Percentiles rank a stretch among this genome's conserved stretches.
These are phyloP conservation scores for Drosophila mulleri DNA, from an alignment of 2,888 invertebrate species.

Conservation along the genomic window DNA sequence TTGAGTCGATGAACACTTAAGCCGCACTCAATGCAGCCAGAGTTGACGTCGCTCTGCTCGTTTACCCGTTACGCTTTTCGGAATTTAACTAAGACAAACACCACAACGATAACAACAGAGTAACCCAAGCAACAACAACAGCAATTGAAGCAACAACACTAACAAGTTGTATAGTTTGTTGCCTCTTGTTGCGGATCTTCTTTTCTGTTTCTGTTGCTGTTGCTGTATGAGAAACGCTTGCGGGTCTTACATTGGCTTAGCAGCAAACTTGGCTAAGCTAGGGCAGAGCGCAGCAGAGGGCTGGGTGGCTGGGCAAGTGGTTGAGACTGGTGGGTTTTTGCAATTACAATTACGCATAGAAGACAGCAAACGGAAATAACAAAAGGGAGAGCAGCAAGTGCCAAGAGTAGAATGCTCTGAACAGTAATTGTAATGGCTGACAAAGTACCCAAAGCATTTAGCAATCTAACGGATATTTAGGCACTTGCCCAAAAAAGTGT, in stretches of 20 bases:
- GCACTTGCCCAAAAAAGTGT: slow-evolving; percentile 15
- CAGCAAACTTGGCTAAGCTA: slow-evolving; percentile 76
- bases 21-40: slow-evolving; percentile 75
- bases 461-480: slow-evolving; percentile 50
- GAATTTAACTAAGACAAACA: slow-evolving; percentile 80
- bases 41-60: slow-evolving; percentile 63
- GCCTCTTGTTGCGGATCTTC: slow-evolving; percentile 64
- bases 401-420: slow-evolving; percentile 25
- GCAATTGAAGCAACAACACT: slow-evolving; percentile 31
- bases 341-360: slow-evolving; percentile 75
- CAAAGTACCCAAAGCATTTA: slow-evolving; percentile 71
- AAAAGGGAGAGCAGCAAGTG: slow-evolving; percentile 32
- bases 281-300: slow-evolving; percentile 29
- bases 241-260: slow-evolving; percentile 82
- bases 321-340: slow-evolving; percentile 48
- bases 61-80: slow-evolving; percentile 77
- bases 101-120: slow-evolving; percentile 78
- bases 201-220: slow-evolving; percentile 15
- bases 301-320: background rate
- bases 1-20: slow-evolving; percentile 79
- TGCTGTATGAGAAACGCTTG: slow-evolving; percentile 70
- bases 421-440: slow-evolving; percentile 62
- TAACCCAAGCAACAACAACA: slow-evolving; percentile 38
- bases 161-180: slow-evolving; percentile 74
- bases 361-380: slow-evolving; percentile 42